Conservation (phyloP, 2,888 invertebrate genomes). For the Phaonia tiefii region DNA sequence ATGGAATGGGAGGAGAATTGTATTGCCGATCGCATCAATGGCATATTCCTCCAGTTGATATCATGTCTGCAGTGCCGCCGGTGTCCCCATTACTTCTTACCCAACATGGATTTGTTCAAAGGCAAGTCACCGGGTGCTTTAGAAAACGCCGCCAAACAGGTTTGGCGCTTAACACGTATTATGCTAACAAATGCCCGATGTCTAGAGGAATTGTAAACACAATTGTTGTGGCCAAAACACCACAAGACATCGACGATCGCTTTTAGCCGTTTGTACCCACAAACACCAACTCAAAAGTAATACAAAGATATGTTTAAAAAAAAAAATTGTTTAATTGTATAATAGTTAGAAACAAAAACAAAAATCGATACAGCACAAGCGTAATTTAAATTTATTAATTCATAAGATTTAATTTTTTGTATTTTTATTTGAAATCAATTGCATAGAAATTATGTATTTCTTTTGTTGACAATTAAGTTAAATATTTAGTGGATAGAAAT, state of each 20-base stretch:
- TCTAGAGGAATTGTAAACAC: constrained; percentile 90
- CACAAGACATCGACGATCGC: neutral
- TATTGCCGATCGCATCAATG: constrained; percentile 95
- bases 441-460: constrained; percentile 7
- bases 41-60: constrained; percentile 96
- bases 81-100: constrained; percentile 97
- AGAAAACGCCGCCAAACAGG: constrained; percentile 96
- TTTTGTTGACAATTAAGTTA: constrained; percentile 2
- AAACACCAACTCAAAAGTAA: constrained; percentile 18
- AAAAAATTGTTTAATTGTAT: constrained; percentile 43
- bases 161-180: constrained; percentile 95
- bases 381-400: constrained; percentile 48
- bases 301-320: constrained; percentile 55
- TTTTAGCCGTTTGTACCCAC: constrained; percentile 40
- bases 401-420: constrained; percentile 13
- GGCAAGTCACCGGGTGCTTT: constrained; percentile 94
- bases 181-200: constrained; percentile 95
- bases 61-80: constrained; percentile 96
- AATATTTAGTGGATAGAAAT: neutral
- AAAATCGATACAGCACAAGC: constrained; percentile 2
- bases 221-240: neutral
- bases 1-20: constrained; percentile 97
- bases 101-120: constrained; percentile 95
- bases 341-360: constrained; percentile 49
- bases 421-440: constrained; percentile 8